Conservation (phyloP, 2,797 vertebrate species). For the Pantherophis alleghaniensis region DNA sequence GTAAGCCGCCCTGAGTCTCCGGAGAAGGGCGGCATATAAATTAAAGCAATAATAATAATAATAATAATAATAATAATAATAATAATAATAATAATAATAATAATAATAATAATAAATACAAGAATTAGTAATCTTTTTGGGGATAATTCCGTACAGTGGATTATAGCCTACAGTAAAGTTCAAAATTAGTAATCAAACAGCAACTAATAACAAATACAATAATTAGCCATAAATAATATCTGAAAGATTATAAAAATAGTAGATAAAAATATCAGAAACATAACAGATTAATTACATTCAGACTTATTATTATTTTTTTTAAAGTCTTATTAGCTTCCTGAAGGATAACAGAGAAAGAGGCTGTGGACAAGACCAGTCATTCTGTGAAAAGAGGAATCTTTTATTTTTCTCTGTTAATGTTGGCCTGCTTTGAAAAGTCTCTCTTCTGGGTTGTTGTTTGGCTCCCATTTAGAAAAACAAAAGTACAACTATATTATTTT, state of each 20-base stretch:
- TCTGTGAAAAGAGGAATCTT: background rate
- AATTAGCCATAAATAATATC: background rate
- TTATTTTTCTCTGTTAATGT: background rate
- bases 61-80: too few relatives aligned
- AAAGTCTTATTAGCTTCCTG: background rate
- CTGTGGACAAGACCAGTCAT: background rate
- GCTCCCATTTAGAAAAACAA: background rate
- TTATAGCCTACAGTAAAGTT: background rate
- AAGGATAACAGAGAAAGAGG: background rate
- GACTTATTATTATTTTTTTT: background rate
- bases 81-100: too few relatives aligned
- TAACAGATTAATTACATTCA: background rate
- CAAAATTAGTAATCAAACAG: background rate
- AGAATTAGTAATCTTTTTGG: background rate
- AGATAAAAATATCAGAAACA: background rate
- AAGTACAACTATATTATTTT: background rate
- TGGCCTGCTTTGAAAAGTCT: background rate
- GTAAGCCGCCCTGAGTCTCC: too few relatives aligned
- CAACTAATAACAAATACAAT: background rate
- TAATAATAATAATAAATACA: background rate
- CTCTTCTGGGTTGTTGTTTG: background rate
- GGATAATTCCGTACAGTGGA: background rate
- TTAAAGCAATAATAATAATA: too few relatives aligned
- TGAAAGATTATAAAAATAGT: background rate
- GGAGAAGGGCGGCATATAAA: too few relatives aligned